Conservation (phyloP, 2,888 invertebrate genomes). For the Willowsia nigromaculata region DNA sequence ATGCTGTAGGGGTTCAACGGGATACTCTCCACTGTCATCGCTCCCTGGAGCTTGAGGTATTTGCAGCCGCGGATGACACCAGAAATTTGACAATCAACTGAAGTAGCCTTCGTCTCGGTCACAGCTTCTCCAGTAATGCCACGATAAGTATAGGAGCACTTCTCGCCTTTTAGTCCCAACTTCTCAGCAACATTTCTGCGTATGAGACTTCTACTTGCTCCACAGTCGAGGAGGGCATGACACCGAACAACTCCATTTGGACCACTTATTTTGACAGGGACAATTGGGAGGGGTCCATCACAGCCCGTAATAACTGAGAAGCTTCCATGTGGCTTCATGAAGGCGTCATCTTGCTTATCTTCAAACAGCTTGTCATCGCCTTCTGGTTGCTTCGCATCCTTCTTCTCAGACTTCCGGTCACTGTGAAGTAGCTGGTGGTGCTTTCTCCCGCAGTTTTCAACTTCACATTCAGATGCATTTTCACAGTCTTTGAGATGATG, state of each 20-base stretch:
- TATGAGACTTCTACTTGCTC: background rate
- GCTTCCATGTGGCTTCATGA: background rate
- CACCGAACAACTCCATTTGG: background rate
- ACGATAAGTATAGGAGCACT: background rate
- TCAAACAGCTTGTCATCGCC: background rate
- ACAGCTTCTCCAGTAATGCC: background rate
- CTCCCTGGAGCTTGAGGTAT: background rate
- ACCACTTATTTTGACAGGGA: background rate
- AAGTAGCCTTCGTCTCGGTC: background rate
- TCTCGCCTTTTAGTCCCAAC: background rate
- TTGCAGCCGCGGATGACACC: background rate
- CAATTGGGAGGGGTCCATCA: background rate
- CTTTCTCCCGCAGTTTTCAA: background rate
- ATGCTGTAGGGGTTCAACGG: background rate
- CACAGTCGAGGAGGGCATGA: background rate
- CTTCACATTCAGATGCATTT: background rate
- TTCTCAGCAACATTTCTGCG: background rate
- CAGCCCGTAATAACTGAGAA: background rate
- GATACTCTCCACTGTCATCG: background rate
- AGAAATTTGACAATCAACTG: background rate
- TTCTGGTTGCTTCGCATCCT: background rate
- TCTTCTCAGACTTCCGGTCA: background rate
- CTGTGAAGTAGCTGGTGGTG: slow-evolving; percentile 39
- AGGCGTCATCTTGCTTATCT: too few species aligned
- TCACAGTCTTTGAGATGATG: background rate